Evolutionary conservation across 35 echinoderm and acorn worm genomes (phyloP).

Genomic region (Acanthaster planci): DNA sequence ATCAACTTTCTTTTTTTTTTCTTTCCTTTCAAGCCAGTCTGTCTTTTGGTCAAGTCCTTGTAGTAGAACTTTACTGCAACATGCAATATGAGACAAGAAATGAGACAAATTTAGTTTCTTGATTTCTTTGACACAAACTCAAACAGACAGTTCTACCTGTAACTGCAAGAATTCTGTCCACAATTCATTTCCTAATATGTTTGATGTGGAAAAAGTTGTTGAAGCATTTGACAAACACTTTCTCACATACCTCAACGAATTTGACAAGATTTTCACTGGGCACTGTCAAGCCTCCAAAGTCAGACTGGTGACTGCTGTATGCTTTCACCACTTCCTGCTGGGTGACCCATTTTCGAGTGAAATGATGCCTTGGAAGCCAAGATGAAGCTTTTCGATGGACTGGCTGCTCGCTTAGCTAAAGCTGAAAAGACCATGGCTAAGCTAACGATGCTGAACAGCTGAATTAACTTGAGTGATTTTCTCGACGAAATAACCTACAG

Average conservation of each 20-base stretch:
- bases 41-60: neutral
- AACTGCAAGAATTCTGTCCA: neutral
- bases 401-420: too few species aligned
- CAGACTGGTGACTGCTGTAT: neutral
- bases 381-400: too few species aligned
- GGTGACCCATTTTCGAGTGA: too few species aligned
- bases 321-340: too few species aligned
- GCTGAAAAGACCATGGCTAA: too few species aligned
- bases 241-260: conserved; percentile 25
- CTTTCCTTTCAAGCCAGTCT: conserved; percentile 11
- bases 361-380: too few species aligned
- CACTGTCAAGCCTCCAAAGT: conserved; percentile 25
- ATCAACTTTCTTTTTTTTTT: conserved; percentile 5
- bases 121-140: neutral
- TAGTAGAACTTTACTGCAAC: conserved; percentile 25
- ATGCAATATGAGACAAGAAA: conserved; percentile 15
- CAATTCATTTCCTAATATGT: conserved; percentile 5
- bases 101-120: neutral
- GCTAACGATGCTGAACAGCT: too few species aligned
- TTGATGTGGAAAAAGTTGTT: conserved; percentile 34
- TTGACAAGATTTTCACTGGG: conserved; percentile 24
- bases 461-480: too few species aligned
- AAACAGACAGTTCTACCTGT: neutral
- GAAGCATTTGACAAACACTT: conserved; percentile 37
- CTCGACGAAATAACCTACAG: too few species aligned